These are phyloP conservation scores for Diabrotica virgifera DNA, from an alignment of 1,140 invertebrate genomes.

Conservation along the genomic window DNA sequence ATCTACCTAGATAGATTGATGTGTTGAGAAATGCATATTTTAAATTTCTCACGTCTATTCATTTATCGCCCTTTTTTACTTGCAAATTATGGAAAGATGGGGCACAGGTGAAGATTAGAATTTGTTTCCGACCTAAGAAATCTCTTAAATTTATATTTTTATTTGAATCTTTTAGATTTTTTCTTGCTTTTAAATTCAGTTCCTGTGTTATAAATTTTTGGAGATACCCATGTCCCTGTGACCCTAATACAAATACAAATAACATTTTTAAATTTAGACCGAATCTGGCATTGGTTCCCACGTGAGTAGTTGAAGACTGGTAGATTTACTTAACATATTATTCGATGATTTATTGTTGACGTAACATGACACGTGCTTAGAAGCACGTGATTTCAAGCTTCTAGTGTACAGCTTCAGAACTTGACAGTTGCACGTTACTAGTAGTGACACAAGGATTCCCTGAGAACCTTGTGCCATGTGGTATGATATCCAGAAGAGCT, in stretches of 20 bases:
- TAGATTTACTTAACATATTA: constrained; percentile 38
- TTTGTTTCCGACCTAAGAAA: too few relatives aligned
- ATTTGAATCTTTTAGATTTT: too few relatives aligned
- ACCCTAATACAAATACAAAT: constrained; percentile 6
- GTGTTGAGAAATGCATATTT: too few relatives aligned
- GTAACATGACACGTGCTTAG: constrained; percentile 32
- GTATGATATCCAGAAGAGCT: constrained; percentile 50
- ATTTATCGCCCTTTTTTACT: too few relatives aligned
- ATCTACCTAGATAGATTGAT: too few relatives aligned
- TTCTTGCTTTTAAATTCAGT: too few relatives aligned
- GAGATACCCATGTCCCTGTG: too few relatives aligned
- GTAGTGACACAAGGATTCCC: constrained; percentile 60
- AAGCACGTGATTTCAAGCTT: constrained; percentile 36
- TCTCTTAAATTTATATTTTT: too few relatives aligned
- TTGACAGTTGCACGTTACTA: constrained; percentile 65
- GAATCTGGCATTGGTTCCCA: constrained; percentile 45
- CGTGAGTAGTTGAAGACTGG: constrained; percentile 45
- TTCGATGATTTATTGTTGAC: constrained; percentile 21
- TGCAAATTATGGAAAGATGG: too few relatives aligned
- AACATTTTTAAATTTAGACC: constrained; percentile 31
- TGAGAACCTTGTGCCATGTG: constrained; percentile 53
- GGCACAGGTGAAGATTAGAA: too few relatives aligned
- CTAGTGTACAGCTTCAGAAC: constrained; percentile 46
- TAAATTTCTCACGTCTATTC: too few relatives aligned
- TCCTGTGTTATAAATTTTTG: too few relatives aligned